Percentiles rank a stretch among this genome's conserved stretches.
phyloP scores from a whole-genome alignment of 2,888 invertebrate genomes.

The Teleiodes luculella region DNA sequence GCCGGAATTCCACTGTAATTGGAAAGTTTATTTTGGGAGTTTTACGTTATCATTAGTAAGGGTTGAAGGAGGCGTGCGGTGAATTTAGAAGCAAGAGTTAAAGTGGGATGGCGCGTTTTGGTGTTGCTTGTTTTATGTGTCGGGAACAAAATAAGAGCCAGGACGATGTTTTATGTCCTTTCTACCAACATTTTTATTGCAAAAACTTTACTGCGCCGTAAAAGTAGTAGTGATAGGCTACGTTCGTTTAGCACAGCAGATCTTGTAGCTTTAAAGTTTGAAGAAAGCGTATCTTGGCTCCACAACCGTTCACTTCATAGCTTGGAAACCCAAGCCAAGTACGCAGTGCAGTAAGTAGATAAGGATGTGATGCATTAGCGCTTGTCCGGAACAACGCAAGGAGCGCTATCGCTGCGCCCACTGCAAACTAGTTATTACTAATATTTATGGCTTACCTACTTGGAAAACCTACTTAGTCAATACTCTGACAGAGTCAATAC shows the following conservation, averaged over 20 bases:
- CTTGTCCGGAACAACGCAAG: constrained; percentile 38
- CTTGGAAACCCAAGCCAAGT: not conserved
- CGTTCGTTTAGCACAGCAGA: not conserved
- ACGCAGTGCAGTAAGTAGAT: constrained; percentile 51
- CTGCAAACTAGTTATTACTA: not conserved
- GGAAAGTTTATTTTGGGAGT: constrained; percentile 11
- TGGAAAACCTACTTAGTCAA: too few species aligned
- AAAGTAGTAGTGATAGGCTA: not conserved
- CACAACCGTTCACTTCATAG: not conserved
- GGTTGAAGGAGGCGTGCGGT: constrained; percentile 1
- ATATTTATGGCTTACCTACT: not conserved
- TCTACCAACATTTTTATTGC: not conserved
- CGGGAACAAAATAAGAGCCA: not conserved
- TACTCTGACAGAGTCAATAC: too few species aligned
- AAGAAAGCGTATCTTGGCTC: not conserved
- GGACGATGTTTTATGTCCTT: not conserved
- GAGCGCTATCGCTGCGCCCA: constrained; percentile 4
- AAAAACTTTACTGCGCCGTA: not conserved
- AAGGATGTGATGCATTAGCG: constrained; percentile 62
- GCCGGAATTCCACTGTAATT: not conserved
- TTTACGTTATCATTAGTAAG: constrained; percentile 10
- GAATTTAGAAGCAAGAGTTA: not conserved
- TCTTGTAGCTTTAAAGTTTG: not conserved
- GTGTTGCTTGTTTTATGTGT: not conserved
- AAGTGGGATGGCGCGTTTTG: not conserved